Conservation (phyloP, 2,113 vertebrate genomes). For the Sylvia atricapilla region DNA sequence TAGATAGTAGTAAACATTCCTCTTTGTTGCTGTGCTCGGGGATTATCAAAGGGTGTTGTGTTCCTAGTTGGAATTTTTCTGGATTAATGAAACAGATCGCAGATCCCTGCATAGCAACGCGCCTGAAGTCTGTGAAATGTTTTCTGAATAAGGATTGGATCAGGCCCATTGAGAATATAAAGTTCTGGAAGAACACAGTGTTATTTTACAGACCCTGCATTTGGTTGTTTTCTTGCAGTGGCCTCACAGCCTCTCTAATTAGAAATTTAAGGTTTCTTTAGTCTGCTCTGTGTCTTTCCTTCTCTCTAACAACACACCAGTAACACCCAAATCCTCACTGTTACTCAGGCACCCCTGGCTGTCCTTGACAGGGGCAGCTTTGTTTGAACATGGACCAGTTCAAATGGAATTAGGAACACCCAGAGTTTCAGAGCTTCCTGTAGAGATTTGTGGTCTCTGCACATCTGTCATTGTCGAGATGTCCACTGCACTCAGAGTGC, state of each 20-base stretch:
- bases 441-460: background rate
- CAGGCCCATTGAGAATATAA: constrained; percentile 25
- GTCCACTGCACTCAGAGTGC: too few relatives aligned
- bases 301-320: background rate
- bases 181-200: background rate
- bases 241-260: background rate
- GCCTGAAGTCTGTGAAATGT: constrained; percentile 25
- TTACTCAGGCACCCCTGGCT: background rate
- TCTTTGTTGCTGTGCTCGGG: background rate
- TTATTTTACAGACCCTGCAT: background rate
- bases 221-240: background rate
- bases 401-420: background rate
- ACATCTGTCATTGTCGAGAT: too few relatives aligned
- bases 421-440: background rate
- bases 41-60: constrained; percentile 1
- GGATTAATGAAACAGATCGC: constrained; percentile 44
- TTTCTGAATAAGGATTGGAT: constrained; percentile 40
- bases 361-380: background rate
- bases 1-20: constrained; percentile 11
- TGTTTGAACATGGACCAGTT: background rate
- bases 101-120: constrained; percentile 31
- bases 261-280: background rate
- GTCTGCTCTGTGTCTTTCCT: background rate
- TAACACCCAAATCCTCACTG: background rate
- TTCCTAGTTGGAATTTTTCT: constrained; percentile 28